A percentile compares a stretch with the other conserved stretches of the same genome.
Conservation (phyloP, 2,113 vertebrate genomes). For the Brachyistius frenatus region DNA sequence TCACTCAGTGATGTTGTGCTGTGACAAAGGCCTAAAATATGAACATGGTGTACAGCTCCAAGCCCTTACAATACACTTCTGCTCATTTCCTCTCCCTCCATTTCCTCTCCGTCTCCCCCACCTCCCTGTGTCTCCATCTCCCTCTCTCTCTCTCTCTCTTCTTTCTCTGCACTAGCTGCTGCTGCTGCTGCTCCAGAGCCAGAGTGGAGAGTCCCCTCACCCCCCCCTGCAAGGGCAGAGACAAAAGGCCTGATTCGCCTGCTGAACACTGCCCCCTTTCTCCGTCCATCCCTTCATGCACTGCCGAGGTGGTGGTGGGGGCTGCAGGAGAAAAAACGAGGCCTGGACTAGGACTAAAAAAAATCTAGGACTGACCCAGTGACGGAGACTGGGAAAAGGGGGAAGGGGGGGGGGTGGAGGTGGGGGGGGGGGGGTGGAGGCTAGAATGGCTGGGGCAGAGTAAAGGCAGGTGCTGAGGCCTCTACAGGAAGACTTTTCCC, state of each 20-base stretch:
- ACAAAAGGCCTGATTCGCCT: constrained; percentile 86
- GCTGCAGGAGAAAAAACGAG: constrained; percentile 66
- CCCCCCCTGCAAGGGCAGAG: constrained; percentile 70
- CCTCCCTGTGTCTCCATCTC: constrained; percentile 59
- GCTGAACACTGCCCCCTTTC: constrained; percentile 82
- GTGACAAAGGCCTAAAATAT: constrained; percentile 16
- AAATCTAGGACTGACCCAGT: constrained; percentile 72
- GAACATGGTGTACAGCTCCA: constrained; percentile 16
- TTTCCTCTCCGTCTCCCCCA: constrained; percentile 55
- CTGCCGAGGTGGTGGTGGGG: constrained; percentile 38
- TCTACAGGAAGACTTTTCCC: constrained; percentile 71
- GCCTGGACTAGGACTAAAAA: constrained; percentile 72
- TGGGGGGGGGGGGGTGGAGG: constrained; percentile 55
- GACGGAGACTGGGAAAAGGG: constrained; percentile 60
- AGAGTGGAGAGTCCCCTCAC: constrained; percentile 77
- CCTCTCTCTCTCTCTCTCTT: constrained; percentile 55
- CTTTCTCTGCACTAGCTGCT: constrained; percentile 80
- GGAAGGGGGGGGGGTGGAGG: constrained; percentile 47
- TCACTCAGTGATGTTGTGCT: not conserved
- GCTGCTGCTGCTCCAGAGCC: constrained; percentile 68
- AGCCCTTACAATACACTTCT: constrained; percentile 20
- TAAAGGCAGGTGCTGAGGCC: constrained; percentile 79
- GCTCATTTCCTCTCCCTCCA: constrained; percentile 57
- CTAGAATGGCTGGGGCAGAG: constrained; percentile 67
- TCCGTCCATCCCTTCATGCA: constrained; percentile 71